These are phyloP conservation scores for Hemichromis elongatus DNA, from an alignment of 2,113 vertebrate genomes.

Conservation along the genomic window DNA sequence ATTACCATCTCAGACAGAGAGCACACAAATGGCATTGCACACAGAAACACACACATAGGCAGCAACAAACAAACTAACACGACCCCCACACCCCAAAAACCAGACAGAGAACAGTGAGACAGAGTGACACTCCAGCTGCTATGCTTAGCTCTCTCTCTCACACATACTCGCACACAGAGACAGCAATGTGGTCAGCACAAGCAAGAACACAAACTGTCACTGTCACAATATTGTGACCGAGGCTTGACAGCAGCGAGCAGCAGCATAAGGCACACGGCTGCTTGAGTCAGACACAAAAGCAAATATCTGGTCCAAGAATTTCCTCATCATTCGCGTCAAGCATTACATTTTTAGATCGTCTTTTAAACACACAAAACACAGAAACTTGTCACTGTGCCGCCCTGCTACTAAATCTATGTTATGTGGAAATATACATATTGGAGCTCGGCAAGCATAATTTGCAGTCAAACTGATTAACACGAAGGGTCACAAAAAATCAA, in stretches of 20 bases:
- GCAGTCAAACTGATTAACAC: neutral
- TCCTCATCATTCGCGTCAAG: neutral
- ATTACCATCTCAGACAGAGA: neutral
- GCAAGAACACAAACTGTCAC: conserved; percentile 16
- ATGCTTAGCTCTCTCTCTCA: neutral
- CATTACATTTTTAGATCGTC: neutral
- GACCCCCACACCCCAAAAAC: neutral
- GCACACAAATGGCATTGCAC: neutral
- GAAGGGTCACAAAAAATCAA: neutral
- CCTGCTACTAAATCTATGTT: neutral
- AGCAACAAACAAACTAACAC: neutral
- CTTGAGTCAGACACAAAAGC: neutral
- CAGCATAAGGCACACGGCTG: neutral
- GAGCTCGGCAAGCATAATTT: neutral
- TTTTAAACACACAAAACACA: neutral
- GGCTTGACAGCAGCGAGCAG: neutral
- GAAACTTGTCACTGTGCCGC: neutral
- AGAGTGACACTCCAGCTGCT: neutral
- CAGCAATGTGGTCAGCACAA: conserved; percentile 19
- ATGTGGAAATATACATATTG: neutral
- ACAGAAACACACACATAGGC: neutral
- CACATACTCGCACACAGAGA: neutral
- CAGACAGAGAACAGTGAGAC: neutral
- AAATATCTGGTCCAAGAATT: neutral
- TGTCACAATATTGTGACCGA: conserved; percentile 54